A percentile compares a stretch with the other conserved stretches of the same genome.
phyloP scores from a whole-genome alignment of 2,113 vertebrate genomes.

The Apteryx owenii region DNA sequence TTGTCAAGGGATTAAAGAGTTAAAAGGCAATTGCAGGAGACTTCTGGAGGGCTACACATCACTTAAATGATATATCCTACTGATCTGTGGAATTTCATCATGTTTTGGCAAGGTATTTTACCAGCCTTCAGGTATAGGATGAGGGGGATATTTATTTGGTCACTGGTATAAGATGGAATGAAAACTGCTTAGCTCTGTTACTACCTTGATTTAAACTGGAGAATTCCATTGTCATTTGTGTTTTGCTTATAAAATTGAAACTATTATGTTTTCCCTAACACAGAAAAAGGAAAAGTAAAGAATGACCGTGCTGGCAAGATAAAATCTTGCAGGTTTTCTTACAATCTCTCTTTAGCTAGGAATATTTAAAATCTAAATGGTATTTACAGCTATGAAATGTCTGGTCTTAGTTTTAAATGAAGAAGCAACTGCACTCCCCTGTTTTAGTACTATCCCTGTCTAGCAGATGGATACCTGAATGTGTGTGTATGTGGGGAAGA shows the following conservation, averaged over 20 bases:
- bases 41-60: background rate
- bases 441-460: background rate
- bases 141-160: background rate
- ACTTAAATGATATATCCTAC: background rate
- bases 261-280: background rate
- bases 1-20: background rate
- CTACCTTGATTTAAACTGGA: background rate
- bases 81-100: background rate
- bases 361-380: background rate
- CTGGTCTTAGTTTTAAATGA: background rate
- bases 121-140: background rate
- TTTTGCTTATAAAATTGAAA: background rate
- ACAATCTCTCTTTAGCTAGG: background rate
- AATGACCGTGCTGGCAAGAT: too few relatives aligned
- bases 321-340: background rate
- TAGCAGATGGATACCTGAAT: background rate
- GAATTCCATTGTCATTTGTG: background rate
- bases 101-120: background rate
- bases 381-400: background rate
- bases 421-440: background rate
- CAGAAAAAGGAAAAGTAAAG: background rate
- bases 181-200: background rate
- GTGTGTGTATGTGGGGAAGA: background rate
- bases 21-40: background rate
- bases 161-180: background rate